phyloP scores from a whole-genome alignment of 1,140 invertebrate species.

The Eumeta japonica region DNA sequence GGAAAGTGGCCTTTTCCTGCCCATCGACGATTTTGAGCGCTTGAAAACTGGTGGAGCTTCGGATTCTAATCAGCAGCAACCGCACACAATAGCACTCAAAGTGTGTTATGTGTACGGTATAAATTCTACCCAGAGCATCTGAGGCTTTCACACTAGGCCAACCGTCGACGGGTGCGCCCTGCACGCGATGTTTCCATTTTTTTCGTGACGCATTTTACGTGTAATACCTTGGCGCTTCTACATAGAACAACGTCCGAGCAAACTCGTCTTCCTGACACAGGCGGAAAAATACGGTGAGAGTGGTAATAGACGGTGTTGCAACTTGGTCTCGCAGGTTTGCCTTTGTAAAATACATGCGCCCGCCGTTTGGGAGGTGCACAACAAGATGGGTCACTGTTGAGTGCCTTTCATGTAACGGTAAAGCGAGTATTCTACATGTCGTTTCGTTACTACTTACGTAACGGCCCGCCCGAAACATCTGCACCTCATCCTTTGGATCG shows the following conservation, averaged over 20 bases:
- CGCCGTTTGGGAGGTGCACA: slow-evolving; percentile 45
- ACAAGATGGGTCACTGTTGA: slow-evolving; percentile 43
- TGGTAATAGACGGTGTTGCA: slow-evolving; percentile 34
- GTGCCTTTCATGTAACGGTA: slow-evolving; percentile 40
- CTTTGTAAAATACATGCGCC: slow-evolving; percentile 38
- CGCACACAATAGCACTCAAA: slow-evolving; percentile 11
- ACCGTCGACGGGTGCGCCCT: slow-evolving; percentile 5
- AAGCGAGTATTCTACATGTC: slow-evolving; percentile 43
- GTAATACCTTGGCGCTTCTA: slow-evolving; percentile 30
- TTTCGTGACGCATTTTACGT: slow-evolving; percentile 27
- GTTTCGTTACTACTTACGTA: slow-evolving; percentile 48
- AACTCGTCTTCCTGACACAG: slow-evolving; percentile 31
- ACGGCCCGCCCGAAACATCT: too few species aligned
- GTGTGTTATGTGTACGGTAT: slow-evolving; percentile 10
- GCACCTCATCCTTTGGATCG: too few species aligned
- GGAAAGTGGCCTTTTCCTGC: slow-evolving; percentile 26
- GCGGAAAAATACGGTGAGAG: slow-evolving; percentile 40
- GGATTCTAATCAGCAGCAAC: slow-evolving; percentile 8
- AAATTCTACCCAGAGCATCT: slow-evolving; percentile 12
- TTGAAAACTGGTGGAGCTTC: slow-evolving; percentile 11
- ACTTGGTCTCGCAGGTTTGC: slow-evolving; percentile 21
- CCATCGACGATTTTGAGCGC: slow-evolving; percentile 45
- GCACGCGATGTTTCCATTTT: slow-evolving; percentile 19
- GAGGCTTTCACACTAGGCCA: slow-evolving; percentile 8
- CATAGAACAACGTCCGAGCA: slow-evolving; percentile 36